Evolutionary conservation across 1,140 invertebrate species (phyloP).

Genomic region (Cydia fagiglandana): DNA sequence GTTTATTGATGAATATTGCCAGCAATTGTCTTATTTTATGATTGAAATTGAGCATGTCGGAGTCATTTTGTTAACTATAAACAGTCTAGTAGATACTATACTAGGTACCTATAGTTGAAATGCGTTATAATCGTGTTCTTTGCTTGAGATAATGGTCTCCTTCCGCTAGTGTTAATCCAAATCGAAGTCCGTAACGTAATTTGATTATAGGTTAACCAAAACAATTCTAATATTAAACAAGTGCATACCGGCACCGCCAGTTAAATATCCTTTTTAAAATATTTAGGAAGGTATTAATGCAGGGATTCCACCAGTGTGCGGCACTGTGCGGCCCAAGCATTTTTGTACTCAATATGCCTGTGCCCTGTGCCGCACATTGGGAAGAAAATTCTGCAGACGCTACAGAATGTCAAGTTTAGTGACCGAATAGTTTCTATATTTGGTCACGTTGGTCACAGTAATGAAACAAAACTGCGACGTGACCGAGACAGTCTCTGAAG

Average conservation of each 20-base stretch:
- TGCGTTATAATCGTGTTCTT: neutral
- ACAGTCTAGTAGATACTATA: neutral
- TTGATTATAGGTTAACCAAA: no score
- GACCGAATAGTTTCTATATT: neutral
- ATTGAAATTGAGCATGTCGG: neutral
- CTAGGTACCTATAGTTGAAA: neutral
- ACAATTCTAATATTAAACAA: no score
- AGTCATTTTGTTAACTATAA: neutral
- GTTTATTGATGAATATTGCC: neutral
- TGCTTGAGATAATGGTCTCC: neutral
- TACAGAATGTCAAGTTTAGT: no score
- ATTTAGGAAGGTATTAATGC: no score
- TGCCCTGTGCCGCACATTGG: no score
- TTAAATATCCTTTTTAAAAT: no score
- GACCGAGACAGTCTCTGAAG: neutral
- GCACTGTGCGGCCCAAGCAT: no score
- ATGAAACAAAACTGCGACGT: neutral
- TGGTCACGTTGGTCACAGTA: neutral
- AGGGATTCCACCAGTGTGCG: no score
- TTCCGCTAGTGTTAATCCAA: neutral
- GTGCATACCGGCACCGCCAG: no score
- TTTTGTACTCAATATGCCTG: no score
- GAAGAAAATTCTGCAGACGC: no score
- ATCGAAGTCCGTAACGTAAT: neutral
- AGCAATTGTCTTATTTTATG: neutral